These are phyloP conservation scores for Callospermophilus lateralis DNA, from an alignment of 2,113 vertebrate genomes.

Conservation along the genomic window DNA sequence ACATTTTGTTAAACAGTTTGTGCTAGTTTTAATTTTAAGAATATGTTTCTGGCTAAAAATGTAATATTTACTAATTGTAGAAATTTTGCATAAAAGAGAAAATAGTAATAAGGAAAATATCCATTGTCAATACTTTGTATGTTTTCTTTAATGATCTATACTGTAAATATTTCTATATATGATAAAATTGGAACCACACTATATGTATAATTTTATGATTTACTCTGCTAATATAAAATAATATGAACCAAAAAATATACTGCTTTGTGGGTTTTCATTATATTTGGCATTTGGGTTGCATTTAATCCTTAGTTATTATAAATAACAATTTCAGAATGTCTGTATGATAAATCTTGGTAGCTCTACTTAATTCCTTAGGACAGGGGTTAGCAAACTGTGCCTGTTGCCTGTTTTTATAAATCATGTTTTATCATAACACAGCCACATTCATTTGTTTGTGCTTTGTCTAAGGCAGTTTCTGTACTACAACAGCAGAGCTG, in stretches of 20 bases:
- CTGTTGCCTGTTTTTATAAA: not conserved
- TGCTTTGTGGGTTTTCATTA: not conserved
- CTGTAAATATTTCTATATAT: not conserved
- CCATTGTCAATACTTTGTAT: not conserved
- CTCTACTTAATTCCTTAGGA: not conserved
- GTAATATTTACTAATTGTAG: not conserved
- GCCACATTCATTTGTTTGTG: not conserved
- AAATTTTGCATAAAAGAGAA: not conserved
- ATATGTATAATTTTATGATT: not conserved
- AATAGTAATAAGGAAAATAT: slow-evolving; percentile 12
- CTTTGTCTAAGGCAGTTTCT: not conserved
- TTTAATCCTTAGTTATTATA: not conserved
- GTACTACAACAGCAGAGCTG: not conserved
- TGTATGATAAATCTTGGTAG: slow-evolving; percentile 1
- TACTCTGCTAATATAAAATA: not conserved
- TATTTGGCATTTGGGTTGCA: not conserved
- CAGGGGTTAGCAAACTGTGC: not conserved
- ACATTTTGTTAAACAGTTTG: not conserved
- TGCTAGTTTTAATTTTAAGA: not conserved
- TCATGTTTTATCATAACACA: not conserved
- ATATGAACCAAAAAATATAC: not conserved
- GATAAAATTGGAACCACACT: not conserved
- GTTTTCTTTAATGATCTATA: not conserved
- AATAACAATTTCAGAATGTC: slow-evolving; percentile 3
- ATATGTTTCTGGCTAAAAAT: not conserved